A percentile compares a stretch with the other conserved stretches of the same genome.
phyloP scores from a whole-genome alignment of 2,113 vertebrate genomes.

The Hippocampus abdominalis region DNA sequence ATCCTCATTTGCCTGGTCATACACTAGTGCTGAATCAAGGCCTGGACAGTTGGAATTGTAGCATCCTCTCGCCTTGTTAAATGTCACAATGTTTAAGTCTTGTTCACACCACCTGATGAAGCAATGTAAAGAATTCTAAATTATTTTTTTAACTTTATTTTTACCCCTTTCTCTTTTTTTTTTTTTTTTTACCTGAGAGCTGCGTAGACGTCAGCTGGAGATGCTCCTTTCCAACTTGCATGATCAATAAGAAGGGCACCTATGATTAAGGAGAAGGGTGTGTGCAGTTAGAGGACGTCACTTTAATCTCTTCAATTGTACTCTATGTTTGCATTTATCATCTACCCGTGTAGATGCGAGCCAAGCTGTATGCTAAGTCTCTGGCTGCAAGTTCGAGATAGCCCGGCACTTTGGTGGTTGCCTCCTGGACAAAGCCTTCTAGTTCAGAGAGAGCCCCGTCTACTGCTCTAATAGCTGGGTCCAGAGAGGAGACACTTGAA shows the following conservation, averaged over 20 bases:
- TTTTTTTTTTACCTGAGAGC: slow-evolving; percentile 65
- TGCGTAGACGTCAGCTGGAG: slow-evolving; percentile 55
- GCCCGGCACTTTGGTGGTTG: slow-evolving; percentile 24
- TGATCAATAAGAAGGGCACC: slow-evolving; percentile 78
- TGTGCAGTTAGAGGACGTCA: neutral
- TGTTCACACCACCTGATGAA: slow-evolving; percentile 78
- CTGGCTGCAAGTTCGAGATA: slow-evolving; percentile 75
- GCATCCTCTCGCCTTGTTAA: slow-evolving; percentile 50
- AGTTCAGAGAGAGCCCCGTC: slow-evolving; percentile 54
- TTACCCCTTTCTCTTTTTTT: neutral
- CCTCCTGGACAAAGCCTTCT: slow-evolving; percentile 44
- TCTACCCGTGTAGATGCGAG: slow-evolving; percentile 74
- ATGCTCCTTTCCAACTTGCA: slow-evolving; percentile 63
- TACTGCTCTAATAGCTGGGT: slow-evolving; percentile 29
- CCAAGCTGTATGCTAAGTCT: slow-evolving; percentile 78
- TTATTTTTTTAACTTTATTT: neutral
- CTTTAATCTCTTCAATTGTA: neutral
- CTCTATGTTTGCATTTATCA: neutral
- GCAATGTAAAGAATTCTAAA: slow-evolving; percentile 4
- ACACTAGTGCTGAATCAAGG: slow-evolving; percentile 69
- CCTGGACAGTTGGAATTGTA: slow-evolving; percentile 46
- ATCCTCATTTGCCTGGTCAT: slow-evolving; percentile 34
- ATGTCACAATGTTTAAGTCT: slow-evolving; percentile 73
- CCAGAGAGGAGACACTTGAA: slow-evolving; percentile 29
- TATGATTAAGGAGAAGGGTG: slow-evolving; percentile 44